Evolutionary conservation across 2,113 vertebrate species (phyloP), one percentile per base, ranked within the genome.

Genomic region (Malurus elegans): DNA sequence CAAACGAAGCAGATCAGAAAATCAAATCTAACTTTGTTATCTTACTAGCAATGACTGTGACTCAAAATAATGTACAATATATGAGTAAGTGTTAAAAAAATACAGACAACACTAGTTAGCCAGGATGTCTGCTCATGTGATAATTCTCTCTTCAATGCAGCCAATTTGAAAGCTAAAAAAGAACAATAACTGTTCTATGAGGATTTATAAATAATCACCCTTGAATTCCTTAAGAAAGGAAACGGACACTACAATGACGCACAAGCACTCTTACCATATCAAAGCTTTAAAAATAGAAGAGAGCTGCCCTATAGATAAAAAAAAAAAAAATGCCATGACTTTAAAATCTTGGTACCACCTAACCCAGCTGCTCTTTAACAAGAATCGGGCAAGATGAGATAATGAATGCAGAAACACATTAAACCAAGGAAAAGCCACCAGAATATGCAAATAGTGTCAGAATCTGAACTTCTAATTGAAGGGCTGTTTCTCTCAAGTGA

Each of bases 221-320:
- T 95, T 98, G 98, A 98, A 98, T 98, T 98, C 98, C 98, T 98
- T 97, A 97, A 98, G 97, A 98, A 98, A 98, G 98, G 98, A 99
- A 99, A 98, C 98, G 97, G 98, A 98, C 97, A 94, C 96, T 88
- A 97, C 58, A 97, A 97, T 99, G 98, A 99, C 98, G 98, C 98
- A 99, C 98, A 97, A 97, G 96, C 94, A 83, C 97, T 96, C 93
- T 79, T 74, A 95, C 96, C 96, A 93, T 94, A 96, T 96, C 97
- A 98, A 95, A 93, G 92, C 94, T 93, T 92, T 97, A 98, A 98
- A 98, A 98, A 98, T 98, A 98, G 98, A 98, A 97, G 86, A 96
- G 89, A 62, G 82, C 87, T 95, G 97, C 91, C 95, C 89, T 97
- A 91, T 75, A 94, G 96, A 97, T 94, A 62, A 97, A 98, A 98